These are phyloP conservation scores for Aleiodes alternator DNA, from an alignment of 2,888 invertebrate genomes.

Conservation along the genomic window DNA sequence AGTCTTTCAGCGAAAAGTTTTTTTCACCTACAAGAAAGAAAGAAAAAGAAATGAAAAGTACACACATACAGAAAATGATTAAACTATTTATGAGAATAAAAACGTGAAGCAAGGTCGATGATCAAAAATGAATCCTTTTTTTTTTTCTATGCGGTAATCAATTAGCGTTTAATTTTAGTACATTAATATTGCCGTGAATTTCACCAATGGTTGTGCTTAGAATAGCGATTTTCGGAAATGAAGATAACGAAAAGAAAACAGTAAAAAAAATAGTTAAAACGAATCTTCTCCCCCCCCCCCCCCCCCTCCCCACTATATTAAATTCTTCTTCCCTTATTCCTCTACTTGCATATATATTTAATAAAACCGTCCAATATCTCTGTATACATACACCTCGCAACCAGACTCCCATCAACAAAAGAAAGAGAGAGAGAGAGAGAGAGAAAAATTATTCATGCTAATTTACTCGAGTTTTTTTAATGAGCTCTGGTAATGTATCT, in stretches of 20 bases:
- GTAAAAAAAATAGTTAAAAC: background rate
- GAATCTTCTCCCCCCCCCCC: no score
- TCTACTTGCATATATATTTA: background rate
- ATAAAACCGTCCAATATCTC: slow-evolving; percentile 18
- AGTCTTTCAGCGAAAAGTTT: background rate
- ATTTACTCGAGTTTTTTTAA: slow-evolving; percentile 4
- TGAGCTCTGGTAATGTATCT: background rate
- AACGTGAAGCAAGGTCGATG: background rate
- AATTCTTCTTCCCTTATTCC: no score
- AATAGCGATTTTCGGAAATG: slow-evolving; percentile 28
- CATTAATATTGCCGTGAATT: slow-evolving; percentile 41
- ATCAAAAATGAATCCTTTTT: slow-evolving; percentile 17
- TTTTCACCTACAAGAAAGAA: background rate
- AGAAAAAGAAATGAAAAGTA: background rate
- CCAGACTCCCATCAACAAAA: no score
- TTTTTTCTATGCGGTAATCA: slow-evolving; percentile 4
- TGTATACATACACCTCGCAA: no score
- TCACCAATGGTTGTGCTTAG: slow-evolving; percentile 43
- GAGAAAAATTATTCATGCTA: background rate
- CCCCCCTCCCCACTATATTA: no score
- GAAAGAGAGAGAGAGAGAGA: background rate
- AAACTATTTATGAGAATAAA: background rate
- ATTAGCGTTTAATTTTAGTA: slow-evolving; percentile 30
- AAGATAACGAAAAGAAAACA: background rate
- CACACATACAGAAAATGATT: background rate